Base-by-base conservation (phyloP, 2,797 vertebrate species). In the Moxostoma hubbsi region DNA sequence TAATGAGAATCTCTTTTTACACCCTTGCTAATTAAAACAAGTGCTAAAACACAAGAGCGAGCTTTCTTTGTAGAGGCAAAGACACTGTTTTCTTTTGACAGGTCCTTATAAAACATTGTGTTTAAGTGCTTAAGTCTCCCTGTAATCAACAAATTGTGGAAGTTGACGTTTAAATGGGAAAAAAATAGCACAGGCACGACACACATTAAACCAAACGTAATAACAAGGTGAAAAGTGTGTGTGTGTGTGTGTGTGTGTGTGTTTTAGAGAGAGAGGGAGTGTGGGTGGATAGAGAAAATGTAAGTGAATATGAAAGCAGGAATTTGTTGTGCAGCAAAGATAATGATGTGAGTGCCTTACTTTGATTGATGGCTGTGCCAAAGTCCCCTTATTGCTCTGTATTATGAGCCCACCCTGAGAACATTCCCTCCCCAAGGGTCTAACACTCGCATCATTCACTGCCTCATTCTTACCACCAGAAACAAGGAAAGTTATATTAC, bases 21-120 rank as follows among this genome's bases (percentile, higher is more conserved):
- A 79, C 16, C 24, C 54, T 9, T 16, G 43, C 73, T 86, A 83
- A 81, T 87, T 81, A 85, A 70, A 67, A 73, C 67, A 46, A 45
- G 50, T 12, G 13, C 11, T 43, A 59, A 66, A 54, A 82, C 9
- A 76, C 9, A 9, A 53, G 36, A 63, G 50, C 46, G 9, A 43
- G 18, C 63, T 62, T 72, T 75, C 65, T 68, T 58, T 43, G 50
- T 53, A 50, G 72, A 69, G 61, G 82, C 63, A 45, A n/a, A 4
- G 18, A 79, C 15, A 18, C 15, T 53, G 49, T 36, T 62, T 50
- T 57, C 24, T 18, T 73, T 67, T 45, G 77, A 78, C 45, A 5
- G 57, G 54, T 67, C 16, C 15, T 67, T 45, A 46, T 50, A 80
- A 76, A 65, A 66, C 9, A n/a, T 53, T 15, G 5, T 73, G 11